A percentile compares a stretch with the other conserved stretches of the same genome.
phyloP scores from a whole-genome alignment of 2,888 invertebrate species.

The Drosophila mayaguana region DNA sequence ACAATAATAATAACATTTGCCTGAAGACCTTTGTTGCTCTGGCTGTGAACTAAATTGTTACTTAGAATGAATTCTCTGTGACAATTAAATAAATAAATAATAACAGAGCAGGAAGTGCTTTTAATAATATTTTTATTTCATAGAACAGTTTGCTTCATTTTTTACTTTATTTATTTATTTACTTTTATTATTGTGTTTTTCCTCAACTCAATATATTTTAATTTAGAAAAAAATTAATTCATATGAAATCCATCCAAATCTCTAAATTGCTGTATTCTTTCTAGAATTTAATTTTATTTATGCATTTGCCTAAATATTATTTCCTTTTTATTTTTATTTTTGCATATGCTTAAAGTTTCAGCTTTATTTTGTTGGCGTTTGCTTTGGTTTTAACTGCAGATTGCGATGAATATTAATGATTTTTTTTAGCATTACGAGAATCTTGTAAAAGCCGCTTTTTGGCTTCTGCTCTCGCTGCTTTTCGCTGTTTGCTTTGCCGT shows the following conservation, averaged over 20 bases:
- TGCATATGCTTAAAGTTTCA: slow-evolving; percentile 28
- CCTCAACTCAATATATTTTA: too few relatives aligned
- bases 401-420: slow-evolving; percentile 83
- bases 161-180: too few relatives aligned
- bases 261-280: not conserved
- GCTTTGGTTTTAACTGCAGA: slow-evolving; percentile 36
- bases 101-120: too few relatives aligned
- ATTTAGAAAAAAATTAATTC: too few relatives aligned
- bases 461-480: slow-evolving; percentile 29
- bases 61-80: too few relatives aligned
- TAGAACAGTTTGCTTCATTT: too few relatives aligned
- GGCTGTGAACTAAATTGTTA: too few relatives aligned
- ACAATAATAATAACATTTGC: too few relatives aligned
- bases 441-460: slow-evolving; percentile 46
- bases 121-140: too few relatives aligned
- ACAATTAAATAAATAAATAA: too few relatives aligned
- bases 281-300: not conserved
- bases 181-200: too few relatives aligned
- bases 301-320: not conserved
- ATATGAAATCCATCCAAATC: not conserved
- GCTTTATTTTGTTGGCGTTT: slow-evolving; percentile 6
- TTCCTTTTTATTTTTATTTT: not conserved
- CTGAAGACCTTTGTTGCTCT: too few relatives aligned
- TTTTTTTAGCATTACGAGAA: slow-evolving; percentile 56
- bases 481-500: slow-evolving; percentile 41